phyloP scores from a whole-genome alignment of 2,888 invertebrate genomes.

The Agrotis segetum region DNA sequence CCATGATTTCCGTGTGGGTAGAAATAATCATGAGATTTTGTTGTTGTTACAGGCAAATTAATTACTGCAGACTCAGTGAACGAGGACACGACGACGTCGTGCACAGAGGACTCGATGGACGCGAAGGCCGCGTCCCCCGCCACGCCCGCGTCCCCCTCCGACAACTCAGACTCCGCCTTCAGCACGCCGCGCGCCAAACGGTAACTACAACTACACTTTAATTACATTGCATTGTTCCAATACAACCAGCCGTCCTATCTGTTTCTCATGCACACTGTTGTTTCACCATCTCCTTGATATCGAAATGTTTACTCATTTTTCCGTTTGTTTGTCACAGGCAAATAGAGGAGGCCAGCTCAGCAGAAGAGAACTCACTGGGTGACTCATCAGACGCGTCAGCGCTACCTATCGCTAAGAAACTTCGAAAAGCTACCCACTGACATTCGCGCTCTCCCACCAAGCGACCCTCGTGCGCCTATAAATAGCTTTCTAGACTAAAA shows the following conservation, averaged over 20 bases:
- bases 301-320: slow-evolving; percentile 33
- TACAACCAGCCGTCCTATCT: slow-evolving; percentile 27
- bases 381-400: slow-evolving; percentile 80
- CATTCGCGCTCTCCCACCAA: slow-evolving; percentile 83
- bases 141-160: slow-evolving; percentile 86
- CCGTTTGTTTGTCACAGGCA: slow-evolving; percentile 75
- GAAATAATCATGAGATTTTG: slow-evolving; percentile 7
- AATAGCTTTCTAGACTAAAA: slow-evolving; percentile 90
- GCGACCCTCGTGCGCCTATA: slow-evolving; percentile 86
- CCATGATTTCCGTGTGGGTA: slow-evolving; percentile 20
- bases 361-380: slow-evolving; percentile 90
- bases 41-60: slow-evolving; percentile 82
- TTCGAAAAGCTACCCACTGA: slow-evolving; percentile 89
- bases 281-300: slow-evolving; percentile 44
- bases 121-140: slow-evolving; percentile 89
- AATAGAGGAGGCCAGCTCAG: slow-evolving; percentile 89
- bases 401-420: slow-evolving; percentile 86
- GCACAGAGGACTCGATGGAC: slow-evolving; percentile 94
- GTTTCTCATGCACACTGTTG: slow-evolving; percentile 52
- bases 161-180: slow-evolving; percentile 88
- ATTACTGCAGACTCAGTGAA: slow-evolving; percentile 91
- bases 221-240: slow-evolving; percentile 46
- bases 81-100: slow-evolving; percentile 93
- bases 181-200: slow-evolving; percentile 90
- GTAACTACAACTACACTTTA: slow-evolving; percentile 68